phyloP scores from a whole-genome alignment of 1,140 invertebrate species.

The Halyomorpha halys region DNA sequence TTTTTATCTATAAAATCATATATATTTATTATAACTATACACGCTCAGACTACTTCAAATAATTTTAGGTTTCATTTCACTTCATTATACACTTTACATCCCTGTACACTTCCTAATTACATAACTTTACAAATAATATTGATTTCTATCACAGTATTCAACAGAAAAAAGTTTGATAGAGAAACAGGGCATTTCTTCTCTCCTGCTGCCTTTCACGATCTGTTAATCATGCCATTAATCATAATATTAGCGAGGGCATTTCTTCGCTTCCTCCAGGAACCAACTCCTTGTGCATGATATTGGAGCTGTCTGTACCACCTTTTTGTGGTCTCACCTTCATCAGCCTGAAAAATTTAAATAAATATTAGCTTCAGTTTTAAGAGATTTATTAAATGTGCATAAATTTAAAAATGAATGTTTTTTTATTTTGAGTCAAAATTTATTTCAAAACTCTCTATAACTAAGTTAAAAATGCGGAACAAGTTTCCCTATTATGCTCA shows the following conservation, averaged over 20 bases:
- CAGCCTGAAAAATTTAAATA: constrained; percentile 54
- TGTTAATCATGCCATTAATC: constrained; percentile 70
- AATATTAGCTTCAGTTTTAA: background rate
- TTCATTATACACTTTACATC: constrained; percentile 8
- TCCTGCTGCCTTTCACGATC: constrained; percentile 30
- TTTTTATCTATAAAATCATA: constrained; percentile 4
- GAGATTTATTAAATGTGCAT: background rate
- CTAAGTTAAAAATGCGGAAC: no score
- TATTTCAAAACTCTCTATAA: no score
- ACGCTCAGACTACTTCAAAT: background rate
- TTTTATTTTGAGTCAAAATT: no score
- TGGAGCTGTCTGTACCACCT: constrained; percentile 83
- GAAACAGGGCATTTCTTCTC: no score
- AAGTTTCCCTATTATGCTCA: no score
- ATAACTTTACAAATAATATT: constrained; percentile 1
- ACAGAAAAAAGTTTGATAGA: background rate
- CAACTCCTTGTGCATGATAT: constrained; percentile 79
- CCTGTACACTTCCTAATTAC: constrained; percentile 15
- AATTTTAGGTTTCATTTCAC: background rate
- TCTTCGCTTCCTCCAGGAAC: constrained; percentile 78
- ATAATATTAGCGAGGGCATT: constrained; percentile 92
- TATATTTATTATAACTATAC: constrained; percentile 6
- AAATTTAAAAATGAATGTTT: constrained; percentile 9
- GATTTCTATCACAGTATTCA: constrained; percentile 12
- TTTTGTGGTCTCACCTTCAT: constrained; percentile 70